These are phyloP conservation scores for Sycophaga agraensis DNA, from an alignment of 1,140 invertebrate species.

Conservation along the genomic window DNA sequence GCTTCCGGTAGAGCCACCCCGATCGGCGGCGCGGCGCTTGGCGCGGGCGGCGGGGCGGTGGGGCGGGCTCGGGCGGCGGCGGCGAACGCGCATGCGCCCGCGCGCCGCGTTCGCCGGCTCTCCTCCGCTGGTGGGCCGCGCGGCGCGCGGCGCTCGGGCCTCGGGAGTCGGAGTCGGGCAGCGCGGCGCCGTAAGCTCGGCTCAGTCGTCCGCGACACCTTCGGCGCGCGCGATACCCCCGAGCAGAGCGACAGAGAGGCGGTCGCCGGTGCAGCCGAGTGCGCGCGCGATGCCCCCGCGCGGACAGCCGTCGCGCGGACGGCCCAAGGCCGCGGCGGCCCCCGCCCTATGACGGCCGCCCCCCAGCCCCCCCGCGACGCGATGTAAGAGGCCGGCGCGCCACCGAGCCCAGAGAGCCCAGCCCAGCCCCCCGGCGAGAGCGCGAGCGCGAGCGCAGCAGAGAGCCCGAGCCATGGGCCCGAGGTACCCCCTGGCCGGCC, in stretches of 20 bases:
- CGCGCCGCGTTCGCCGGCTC: not conserved
- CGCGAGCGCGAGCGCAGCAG: conserved; percentile 15
- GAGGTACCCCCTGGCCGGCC: not conserved
- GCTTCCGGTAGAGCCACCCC: too few species aligned
- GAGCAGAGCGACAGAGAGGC: too few species aligned
- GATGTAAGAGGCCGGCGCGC: too few species aligned
- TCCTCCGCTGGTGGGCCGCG: conserved; percentile 31
- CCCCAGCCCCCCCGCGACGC: not conserved
- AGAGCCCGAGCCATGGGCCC: not conserved
- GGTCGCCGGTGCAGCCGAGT: too few species aligned
- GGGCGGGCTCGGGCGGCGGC: not conserved
- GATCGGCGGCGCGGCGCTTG: not conserved
- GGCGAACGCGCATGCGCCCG: conserved; percentile 43
- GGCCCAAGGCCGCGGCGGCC: too few species aligned
- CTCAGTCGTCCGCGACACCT: conserved; percentile 57
- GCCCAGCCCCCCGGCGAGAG: conserved; percentile 37
- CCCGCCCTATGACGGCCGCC: not conserved
- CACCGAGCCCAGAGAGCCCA: too few species aligned
- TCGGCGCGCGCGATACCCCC: conserved; percentile 53
- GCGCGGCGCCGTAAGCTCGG: conserved; percentile 35
- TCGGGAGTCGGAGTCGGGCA: conserved; percentile 20
- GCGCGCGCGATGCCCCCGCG: not conserved
- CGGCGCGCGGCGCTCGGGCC: too few species aligned
- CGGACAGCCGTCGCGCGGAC: not conserved
- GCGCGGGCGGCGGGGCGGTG: not conserved